Evolutionary conservation across 2,888 invertebrate genomes (phyloP).

Genomic region (Hetaerina titia): DNA sequence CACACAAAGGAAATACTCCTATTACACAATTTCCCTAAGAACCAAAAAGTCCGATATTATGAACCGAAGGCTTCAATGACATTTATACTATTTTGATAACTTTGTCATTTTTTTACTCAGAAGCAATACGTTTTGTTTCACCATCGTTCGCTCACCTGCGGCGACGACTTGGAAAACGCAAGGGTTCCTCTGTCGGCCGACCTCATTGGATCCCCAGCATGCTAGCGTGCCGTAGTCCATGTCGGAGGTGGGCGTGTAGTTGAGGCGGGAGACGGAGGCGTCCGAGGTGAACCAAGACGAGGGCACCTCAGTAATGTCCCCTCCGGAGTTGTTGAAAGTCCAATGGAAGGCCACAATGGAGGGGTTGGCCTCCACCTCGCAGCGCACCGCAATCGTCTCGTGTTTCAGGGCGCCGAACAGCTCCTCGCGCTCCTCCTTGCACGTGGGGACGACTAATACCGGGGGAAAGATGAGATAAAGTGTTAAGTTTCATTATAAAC

Average conservation of each 20-base stretch:
- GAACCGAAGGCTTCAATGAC: too few species aligned
- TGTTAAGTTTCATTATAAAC: too few species aligned
- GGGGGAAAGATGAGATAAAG: neutral
- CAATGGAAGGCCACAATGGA: slow-evolving; percentile 91
- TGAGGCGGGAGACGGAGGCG: slow-evolving; percentile 85
- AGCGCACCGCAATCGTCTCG: slow-evolving; percentile 91
- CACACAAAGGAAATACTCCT: too few species aligned
- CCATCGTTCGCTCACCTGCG: slow-evolving; percentile 73
- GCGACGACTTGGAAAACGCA: slow-evolving; percentile 89
- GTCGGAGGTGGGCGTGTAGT: slow-evolving; percentile 92
- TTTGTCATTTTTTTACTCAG: too few species aligned
- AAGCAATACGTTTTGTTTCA: too few species aligned
- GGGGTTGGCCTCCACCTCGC: slow-evolving; percentile 94
- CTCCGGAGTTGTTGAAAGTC: slow-evolving; percentile 86
- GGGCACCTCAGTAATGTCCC: slow-evolving; percentile 71
- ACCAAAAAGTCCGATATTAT: too few species aligned
- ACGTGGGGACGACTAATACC: slow-evolving; percentile 85
- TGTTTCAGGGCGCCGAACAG: slow-evolving; percentile 92
- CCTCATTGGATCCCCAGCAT: slow-evolving; percentile 91
- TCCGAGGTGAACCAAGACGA: slow-evolving; percentile 79
- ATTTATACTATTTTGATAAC: too few species aligned
- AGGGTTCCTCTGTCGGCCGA: slow-evolving; percentile 90
- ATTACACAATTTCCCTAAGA: too few species aligned
- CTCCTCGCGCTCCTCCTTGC: slow-evolving; percentile 88
- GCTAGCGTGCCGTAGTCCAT: slow-evolving; percentile 94